phyloP scores from a whole-genome alignment of 2,113 vertebrate genomes.

The Gyps fulvus region DNA sequence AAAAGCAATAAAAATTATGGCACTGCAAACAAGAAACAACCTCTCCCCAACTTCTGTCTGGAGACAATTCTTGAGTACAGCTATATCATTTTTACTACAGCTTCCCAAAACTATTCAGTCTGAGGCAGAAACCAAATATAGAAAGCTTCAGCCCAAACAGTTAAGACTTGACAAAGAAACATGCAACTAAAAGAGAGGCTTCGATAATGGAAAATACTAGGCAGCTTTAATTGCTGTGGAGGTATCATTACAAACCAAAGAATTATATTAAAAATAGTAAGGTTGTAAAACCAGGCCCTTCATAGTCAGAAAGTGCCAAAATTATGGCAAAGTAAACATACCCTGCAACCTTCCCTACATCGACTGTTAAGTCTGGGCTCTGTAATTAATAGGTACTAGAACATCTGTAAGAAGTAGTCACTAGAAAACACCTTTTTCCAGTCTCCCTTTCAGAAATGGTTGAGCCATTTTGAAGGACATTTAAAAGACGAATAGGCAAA shows the following conservation, averaged over 20 bases:
- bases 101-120: background rate
- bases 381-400: background rate
- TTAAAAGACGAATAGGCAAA: background rate
- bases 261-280: background rate
- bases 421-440: background rate
- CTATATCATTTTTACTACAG: background rate
- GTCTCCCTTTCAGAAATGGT: background rate
- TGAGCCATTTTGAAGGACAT: background rate
- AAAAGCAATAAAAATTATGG: background rate
- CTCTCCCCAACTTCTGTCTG: background rate
- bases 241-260: background rate
- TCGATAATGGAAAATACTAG: background rate
- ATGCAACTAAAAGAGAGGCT: background rate
- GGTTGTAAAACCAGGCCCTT: background rate
- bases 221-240: background rate
- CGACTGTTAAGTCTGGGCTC: background rate
- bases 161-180: background rate
- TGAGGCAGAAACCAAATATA: background rate
- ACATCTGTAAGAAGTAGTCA: background rate
- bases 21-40: background rate
- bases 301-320: background rate
- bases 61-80: background rate
- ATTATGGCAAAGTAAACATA: background rate
- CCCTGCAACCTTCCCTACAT: background rate
- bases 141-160: background rate